phyloP scores from a whole-genome alignment of 2,888 invertebrate genomes.

The Drosophila fungiperda region DNA sequence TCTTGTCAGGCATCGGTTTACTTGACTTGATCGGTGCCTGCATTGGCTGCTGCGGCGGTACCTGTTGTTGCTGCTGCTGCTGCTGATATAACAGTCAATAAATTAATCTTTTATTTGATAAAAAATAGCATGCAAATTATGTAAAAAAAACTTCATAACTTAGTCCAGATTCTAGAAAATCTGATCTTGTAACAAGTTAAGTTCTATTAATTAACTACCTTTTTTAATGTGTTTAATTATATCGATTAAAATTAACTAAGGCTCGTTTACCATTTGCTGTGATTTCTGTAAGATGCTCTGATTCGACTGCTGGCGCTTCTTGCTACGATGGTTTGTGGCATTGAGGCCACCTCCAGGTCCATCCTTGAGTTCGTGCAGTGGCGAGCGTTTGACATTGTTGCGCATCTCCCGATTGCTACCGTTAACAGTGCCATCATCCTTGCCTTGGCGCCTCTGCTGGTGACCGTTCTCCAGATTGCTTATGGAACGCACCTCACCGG shows the following conservation, averaged over 20 bases:
- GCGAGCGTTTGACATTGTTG: conserved; percentile 83
- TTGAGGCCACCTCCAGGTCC: conserved; percentile 25
- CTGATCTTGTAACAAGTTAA: background rate
- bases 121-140: background rate
- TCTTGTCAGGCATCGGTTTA: conserved; percentile 56
- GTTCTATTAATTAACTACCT: background rate
- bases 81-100: background rate
- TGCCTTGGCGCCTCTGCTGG: conserved; percentile 54
- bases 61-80: conserved; percentile 23
- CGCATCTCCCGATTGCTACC: conserved; percentile 51
- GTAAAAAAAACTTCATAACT: background rate
- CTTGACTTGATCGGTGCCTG: conserved; percentile 33
- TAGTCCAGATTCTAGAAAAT: background rate
- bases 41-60: conserved; percentile 30
- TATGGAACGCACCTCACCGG: conserved; percentile 38
- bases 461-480: conserved; percentile 55
- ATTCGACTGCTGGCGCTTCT: conserved; percentile 53
- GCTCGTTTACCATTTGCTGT: conserved; percentile 36
- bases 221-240: background rate
- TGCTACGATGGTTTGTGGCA: conserved; percentile 53
- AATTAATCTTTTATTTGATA: background rate
- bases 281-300: conserved; percentile 28
- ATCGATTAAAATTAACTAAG: background rate
- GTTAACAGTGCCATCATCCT: conserved; percentile 48
- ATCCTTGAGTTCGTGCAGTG: conserved; percentile 85